Conservation (phyloP, 1,140 invertebrate species). For the Zophobas morio region DNA sequence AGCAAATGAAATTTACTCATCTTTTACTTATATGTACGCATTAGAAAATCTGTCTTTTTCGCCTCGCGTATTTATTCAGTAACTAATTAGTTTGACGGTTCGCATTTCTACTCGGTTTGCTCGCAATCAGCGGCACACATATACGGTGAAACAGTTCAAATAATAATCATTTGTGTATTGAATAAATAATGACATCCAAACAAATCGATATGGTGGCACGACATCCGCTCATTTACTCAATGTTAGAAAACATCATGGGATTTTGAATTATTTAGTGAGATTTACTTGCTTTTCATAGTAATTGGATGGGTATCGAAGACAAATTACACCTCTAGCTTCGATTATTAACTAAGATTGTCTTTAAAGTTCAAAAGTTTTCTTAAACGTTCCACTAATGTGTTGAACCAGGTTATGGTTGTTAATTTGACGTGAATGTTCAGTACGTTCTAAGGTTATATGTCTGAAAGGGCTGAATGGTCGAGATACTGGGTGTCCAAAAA, state of each 20-base stretch:
- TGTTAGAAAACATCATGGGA: constrained; percentile 42
- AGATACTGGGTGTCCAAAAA: too few relatives aligned
- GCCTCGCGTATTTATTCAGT: background rate
- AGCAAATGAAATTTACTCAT: background rate
- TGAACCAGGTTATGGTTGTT: too few relatives aligned
- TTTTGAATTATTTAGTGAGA: constrained; percentile 40
- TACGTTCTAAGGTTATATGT: too few relatives aligned
- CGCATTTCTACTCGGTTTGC: constrained; percentile 33
- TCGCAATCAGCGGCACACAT: constrained; percentile 33
- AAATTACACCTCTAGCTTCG: constrained; percentile 19
- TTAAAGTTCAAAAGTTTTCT: too few relatives aligned
- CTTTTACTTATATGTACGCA: background rate
- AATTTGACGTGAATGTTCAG: too few relatives aligned
- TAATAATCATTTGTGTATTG: constrained; percentile 43
- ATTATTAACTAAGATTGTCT: constrained; percentile 9
- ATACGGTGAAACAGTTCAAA: constrained; percentile 27
- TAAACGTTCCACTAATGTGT: too few relatives aligned
- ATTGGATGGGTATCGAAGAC: constrained; percentile 11
- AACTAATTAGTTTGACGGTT: constrained; percentile 40
- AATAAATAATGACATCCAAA: constrained; percentile 42
- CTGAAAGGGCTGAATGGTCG: too few relatives aligned
- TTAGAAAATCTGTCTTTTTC: background rate
- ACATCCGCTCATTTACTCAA: constrained; percentile 41
- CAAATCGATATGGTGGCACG: constrained; percentile 38
- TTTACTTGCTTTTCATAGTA: constrained; percentile 25